Evolutionary conservation across 1,140 invertebrate species (phyloP), one percentile per base, ranked within the genome.

Genomic region (Megalopta genalis): DNA sequence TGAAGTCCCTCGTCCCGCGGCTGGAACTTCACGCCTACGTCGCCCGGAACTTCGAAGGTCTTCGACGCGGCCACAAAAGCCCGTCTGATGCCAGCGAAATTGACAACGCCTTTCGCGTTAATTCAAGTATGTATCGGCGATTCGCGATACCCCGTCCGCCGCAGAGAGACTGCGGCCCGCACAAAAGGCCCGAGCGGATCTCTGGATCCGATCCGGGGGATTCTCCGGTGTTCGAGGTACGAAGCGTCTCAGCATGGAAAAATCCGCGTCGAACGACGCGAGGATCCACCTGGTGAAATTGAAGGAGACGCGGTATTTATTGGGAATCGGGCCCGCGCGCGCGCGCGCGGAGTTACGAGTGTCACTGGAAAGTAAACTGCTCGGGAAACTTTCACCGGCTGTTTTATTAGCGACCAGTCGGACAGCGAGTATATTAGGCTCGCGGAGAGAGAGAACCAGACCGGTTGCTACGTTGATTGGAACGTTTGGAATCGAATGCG

Each of bases 1-100:
- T 87, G 86, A 88, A 80, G 68, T 70, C 65, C 18, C 62, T 39
- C 65, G 66, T 72, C 76, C 46, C 49, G 59, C 54, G 69, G 69
- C 68, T 60, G 75, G 32, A 74, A 66, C 70, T 76, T 57, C 72
- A 76, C 71, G 65, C 71, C 69, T 69, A 76, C 71, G 57, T 59
- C 39, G 16, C 25, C 25, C 57, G 12, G 66, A 84, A 63, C 25
- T 79, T 70, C 14, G 75, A 32, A n/a, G 63, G 25, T 49, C 42
- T 46, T 46, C 42, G 42, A 59, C 66, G 71, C 69, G 39, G 8
- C 39, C 37, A 81, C 71, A 81, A 85, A 77, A 73, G 57, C 46
- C 27, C 16, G 27, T 59, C 27, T 42, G 81, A 83, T 71, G 76
- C 27, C 23, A 69, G 72, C 54, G 37, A 54, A 62, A 60, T 54